phyloP scores from a whole-genome alignment of 2,888 invertebrate genomes.

The Colletes collaris region DNA sequence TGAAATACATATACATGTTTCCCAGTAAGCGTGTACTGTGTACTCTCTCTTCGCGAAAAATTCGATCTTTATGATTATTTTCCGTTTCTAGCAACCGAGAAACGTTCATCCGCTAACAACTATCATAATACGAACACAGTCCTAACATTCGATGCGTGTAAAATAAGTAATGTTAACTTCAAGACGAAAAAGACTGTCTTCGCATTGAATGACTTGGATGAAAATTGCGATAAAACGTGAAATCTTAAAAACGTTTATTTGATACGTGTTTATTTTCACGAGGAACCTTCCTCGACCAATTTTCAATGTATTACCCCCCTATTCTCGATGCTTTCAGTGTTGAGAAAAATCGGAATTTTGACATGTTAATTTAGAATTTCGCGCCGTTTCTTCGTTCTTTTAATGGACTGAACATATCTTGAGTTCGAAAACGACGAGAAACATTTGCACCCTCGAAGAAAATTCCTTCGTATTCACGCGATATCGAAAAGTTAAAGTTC shows the following conservation, averaged over 20 bases:
- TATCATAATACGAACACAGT: constrained; percentile 68
- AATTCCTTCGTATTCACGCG: constrained; percentile 64
- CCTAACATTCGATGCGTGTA: constrained; percentile 61
- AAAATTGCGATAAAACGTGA: constrained; percentile 66
- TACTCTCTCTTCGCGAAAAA: constrained; percentile 57
- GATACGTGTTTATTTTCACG: constrained; percentile 54
- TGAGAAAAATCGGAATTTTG: constrained; percentile 49
- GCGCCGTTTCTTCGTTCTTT: constrained; percentile 9
- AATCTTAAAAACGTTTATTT: constrained; percentile 68
- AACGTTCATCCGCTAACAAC: constrained; percentile 62
- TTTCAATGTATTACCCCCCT: constrained; percentile 18
- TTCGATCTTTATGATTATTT: constrained; percentile 49
- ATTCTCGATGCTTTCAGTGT: constrained; percentile 16
- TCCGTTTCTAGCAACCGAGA: constrained; percentile 51
- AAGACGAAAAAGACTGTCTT: constrained; percentile 66
- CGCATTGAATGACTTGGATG: constrained; percentile 57
- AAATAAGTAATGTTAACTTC: constrained; percentile 60
- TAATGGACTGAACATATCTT: constrained; percentile 35
- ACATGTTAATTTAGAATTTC: constrained; percentile 22
- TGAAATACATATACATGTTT: constrained; percentile 70
- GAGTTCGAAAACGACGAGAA: constrained; percentile 35
- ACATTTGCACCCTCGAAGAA: constrained; percentile 58
- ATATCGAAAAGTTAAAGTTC: constrained; percentile 61
- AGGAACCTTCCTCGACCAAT: constrained; percentile 67
- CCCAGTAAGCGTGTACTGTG: constrained; percentile 70